These are phyloP conservation scores for Luscinia megarhynchos DNA, from an alignment of 2,797 vertebrate species.

Conservation along the genomic window DNA sequence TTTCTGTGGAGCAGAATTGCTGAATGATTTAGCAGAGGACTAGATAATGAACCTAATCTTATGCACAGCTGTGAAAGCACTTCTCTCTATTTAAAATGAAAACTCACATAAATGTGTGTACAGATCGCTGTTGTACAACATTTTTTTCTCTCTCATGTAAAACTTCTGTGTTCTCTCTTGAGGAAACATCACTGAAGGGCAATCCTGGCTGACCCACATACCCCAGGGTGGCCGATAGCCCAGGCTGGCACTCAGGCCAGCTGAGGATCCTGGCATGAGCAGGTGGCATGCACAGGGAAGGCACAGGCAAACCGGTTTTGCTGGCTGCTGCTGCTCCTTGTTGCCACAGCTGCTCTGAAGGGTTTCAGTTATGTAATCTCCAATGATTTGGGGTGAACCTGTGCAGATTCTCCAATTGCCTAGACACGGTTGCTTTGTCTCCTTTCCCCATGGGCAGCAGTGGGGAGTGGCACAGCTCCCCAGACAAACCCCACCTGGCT, in stretches of 20 bases:
- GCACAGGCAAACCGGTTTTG: background rate
- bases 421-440: rapidly evolving
- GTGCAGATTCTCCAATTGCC: background rate
- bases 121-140: background rate
- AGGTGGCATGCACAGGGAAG: background rate
- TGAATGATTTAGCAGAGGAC: background rate
- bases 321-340: background rate
- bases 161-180: background rate
- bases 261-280: background rate
- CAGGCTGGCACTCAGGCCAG: background rate
- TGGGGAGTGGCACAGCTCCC: background rate
- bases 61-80: background rate
- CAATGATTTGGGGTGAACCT: background rate
- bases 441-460: background rate
- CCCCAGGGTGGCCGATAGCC: background rate
- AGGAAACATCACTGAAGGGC: background rate
- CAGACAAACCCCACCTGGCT: background rate
- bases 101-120: background rate
- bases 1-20: background rate
- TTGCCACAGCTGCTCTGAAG: background rate
- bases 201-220: background rate
- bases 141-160: background rate
- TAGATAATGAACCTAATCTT: background rate
- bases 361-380: background rate
- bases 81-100: background rate